A percentile compares a stretch with the other conserved stretches of the same genome.
Evolutionary conservation across 2,888 invertebrate genomes (phyloP).

Genomic region (Eupithecia tripunctaria): DNA sequence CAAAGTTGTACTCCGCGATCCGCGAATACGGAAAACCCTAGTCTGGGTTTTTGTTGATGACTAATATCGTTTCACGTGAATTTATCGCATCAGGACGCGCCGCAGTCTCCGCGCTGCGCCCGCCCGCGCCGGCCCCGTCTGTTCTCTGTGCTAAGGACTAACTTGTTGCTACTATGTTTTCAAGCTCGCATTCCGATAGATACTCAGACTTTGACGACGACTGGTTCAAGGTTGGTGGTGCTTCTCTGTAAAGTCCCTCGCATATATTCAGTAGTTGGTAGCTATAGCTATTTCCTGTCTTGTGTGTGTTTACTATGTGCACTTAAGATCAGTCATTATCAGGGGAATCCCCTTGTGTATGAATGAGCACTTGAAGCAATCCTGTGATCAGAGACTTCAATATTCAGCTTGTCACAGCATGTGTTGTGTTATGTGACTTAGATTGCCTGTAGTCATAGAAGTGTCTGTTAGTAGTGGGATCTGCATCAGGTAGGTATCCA

Average conservation of each 20-base stretch:
- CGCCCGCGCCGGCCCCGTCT: neutral
- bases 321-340: neutral
- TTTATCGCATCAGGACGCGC: conserved; percentile 16
- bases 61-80: conserved; percentile 23
- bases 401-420: neutral
- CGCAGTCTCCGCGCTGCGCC: neutral
- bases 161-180: conserved; percentile 47
- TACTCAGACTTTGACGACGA: conserved; percentile 43
- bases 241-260: conserved; percentile 11
- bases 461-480: too few relatives aligned
- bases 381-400: neutral
- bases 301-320: neutral
- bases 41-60: conserved; percentile 35
- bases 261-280: neutral
- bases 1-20: neutral
- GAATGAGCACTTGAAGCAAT: neutral
- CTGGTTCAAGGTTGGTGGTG: conserved; percentile 48
- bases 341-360: neutral
- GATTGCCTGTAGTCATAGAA: neutral
- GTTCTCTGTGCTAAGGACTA: conserved; percentile 28
- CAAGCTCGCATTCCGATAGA: conserved; percentile 28
- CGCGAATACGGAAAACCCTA: conserved; percentile 35
- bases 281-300: neutral
- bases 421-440: neutral
- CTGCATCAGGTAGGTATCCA: too few relatives aligned